Evolutionary conservation across 1,140 invertebrate species (phyloP).

Genomic region (Paraescarpia echinospica): DNA sequence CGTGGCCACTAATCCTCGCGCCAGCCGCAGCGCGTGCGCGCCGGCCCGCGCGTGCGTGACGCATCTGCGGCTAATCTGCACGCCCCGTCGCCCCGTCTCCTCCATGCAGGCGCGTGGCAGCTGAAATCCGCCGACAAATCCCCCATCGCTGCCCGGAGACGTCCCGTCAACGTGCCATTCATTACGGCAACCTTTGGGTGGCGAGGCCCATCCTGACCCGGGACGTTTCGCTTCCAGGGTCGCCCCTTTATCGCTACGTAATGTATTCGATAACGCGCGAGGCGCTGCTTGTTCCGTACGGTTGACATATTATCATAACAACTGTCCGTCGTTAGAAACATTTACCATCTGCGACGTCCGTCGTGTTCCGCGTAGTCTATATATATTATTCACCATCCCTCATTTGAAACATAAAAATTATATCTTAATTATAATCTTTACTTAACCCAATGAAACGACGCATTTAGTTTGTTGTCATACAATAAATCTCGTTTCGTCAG

Average conservation of each 20-base stretch:
- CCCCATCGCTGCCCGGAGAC: not conserved
- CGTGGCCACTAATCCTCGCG: not conserved
- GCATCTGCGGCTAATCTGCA: not conserved
- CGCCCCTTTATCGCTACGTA: not conserved
- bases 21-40: not conserved
- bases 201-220: too few species aligned
- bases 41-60: not conserved
- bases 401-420: not conserved
- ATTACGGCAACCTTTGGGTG: not conserved
- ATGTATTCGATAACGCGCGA: not conserved
- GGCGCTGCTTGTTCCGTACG: not conserved
- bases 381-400: too few species aligned
- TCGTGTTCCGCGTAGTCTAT: too few species aligned
- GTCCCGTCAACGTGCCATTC: constrained; percentile 3
- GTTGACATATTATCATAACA: not conserved
- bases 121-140: constrained; percentile 3
- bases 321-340: not conserved
- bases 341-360: not conserved
- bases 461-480: not conserved
- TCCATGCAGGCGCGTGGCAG: not conserved
- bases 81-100: too few species aligned
- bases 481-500: not conserved
- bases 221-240: not conserved
- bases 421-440: too few species aligned
- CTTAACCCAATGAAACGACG: not conserved